A percentile compares a stretch with the other conserved stretches of the same genome.
These are phyloP conservation scores for Musca domestica DNA, from an alignment of 1,140 invertebrate genomes.

Conservation along the genomic window DNA sequence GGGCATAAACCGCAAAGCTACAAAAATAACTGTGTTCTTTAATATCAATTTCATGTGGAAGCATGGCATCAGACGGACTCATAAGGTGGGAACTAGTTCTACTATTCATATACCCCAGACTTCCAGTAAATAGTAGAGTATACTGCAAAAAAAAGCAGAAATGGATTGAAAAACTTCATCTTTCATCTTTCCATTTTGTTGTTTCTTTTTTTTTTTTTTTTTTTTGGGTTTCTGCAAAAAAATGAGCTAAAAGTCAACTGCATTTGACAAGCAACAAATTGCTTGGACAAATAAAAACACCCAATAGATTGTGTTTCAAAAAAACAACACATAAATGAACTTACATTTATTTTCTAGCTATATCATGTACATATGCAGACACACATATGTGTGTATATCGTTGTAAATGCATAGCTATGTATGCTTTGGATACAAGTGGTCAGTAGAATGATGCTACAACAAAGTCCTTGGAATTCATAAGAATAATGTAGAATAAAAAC, in stretches of 20 bases:
- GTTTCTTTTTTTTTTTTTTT: too few relatives aligned
- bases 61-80: not conserved
- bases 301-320: not conserved
- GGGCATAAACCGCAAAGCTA: not conserved
- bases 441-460: too few relatives aligned
- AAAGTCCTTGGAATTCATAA: too few relatives aligned
- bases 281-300: not conserved
- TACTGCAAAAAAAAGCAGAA: too few relatives aligned
- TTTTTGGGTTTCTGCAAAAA: too few relatives aligned
- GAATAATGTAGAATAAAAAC: too few relatives aligned
- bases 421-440: too few relatives aligned
- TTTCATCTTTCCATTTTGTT: not conserved
- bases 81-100: too few relatives aligned
- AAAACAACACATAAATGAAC: not conserved
- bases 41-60: not conserved
- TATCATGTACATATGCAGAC: not conserved
- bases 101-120: too few relatives aligned
- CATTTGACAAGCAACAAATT: conserved; percentile 21
- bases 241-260: conserved; percentile 17
- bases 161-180: conserved; percentile 21
- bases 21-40: not conserved
- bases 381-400: too few relatives aligned
- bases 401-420: not conserved
- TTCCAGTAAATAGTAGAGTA: too few relatives aligned
- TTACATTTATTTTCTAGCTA: not conserved